A percentile compares a stretch with the other conserved stretches of the same genome.
phyloP scores from a whole-genome alignment of 2,113 vertebrate genomes.

The Triplophysa dalaica region DNA sequence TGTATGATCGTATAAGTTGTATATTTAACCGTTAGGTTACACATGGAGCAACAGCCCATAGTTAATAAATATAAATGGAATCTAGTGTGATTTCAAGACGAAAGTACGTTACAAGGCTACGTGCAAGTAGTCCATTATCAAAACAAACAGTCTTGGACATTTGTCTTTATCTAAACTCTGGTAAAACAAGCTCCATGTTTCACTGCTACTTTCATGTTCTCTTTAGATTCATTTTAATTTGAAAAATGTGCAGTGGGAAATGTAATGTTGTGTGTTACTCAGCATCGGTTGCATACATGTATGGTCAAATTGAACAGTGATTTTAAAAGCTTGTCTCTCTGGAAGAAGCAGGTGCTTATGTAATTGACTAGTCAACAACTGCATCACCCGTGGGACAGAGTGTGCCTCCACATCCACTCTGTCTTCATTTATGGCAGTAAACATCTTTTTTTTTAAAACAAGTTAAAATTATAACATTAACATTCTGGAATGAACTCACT shows the following conservation, averaged over 20 bases:
- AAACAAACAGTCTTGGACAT: neutral
- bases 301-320: slow-evolving; percentile 13
- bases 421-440: neutral
- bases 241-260: slow-evolving; percentile 30
- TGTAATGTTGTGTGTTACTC: slow-evolving; percentile 15
- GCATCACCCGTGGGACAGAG: slow-evolving; percentile 16
- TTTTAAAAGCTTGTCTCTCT: slow-evolving; percentile 35
- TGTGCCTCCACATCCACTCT: neutral
- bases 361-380: neutral
- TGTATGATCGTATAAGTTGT: too few relatives aligned
- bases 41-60: too few relatives aligned
- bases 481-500: neutral
- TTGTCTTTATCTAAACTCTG: too few relatives aligned
- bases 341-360: slow-evolving; percentile 14
- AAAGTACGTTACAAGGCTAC: too few relatives aligned
- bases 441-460: neutral
- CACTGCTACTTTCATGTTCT: neutral
- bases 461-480: neutral
- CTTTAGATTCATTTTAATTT: slow-evolving; percentile 3
- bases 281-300: slow-evolving; percentile 17
- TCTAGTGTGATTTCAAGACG: too few relatives aligned
- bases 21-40: too few relatives aligned
- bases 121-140: too few relatives aligned
- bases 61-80: too few relatives aligned
- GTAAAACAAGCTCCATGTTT: slow-evolving; percentile 1